Conservation (phyloP, 2,888 invertebrate species). For the Hirtodrosophila duncani region DNA sequence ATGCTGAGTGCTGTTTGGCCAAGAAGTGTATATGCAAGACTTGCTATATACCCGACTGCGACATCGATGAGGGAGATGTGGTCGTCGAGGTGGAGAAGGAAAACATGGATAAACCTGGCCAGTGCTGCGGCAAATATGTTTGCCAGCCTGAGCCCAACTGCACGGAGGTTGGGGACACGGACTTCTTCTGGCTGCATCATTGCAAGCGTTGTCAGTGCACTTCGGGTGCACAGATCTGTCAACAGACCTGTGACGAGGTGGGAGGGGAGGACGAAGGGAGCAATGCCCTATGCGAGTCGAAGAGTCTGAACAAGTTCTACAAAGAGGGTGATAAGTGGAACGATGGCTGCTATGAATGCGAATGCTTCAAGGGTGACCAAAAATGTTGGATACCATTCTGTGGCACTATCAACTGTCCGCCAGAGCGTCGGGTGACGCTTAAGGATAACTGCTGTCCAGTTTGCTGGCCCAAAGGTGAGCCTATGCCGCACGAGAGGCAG, state of each 20-base stretch:
- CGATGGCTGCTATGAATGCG: constrained; percentile 75
- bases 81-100: constrained; percentile 70
- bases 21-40: constrained; percentile 75
- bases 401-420: constrained; percentile 69
- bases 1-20: constrained; percentile 70
- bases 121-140: constrained; percentile 80
- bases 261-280: constrained; percentile 34
- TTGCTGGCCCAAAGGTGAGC: constrained; percentile 74
- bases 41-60: constrained; percentile 75
- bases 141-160: constrained; percentile 78
- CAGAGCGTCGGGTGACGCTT: constrained; percentile 65
- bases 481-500: constrained; percentile 61
- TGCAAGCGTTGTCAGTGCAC: constrained; percentile 75
- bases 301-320: constrained; percentile 66
- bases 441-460: constrained; percentile 75
- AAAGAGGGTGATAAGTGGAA: constrained; percentile 75
- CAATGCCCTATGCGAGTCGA: constrained; percentile 71
- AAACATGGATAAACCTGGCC: constrained; percentile 74
- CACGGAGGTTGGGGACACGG: constrained; percentile 58
- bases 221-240: constrained; percentile 71
- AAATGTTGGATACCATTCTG: constrained; percentile 74
- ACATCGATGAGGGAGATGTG: constrained; percentile 54
- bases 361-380: constrained; percentile 73
- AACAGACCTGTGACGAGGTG: constrained; percentile 74
- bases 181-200: constrained; percentile 69